Evolutionary conservation across 2,888 invertebrate genomes (phyloP), one percentile per base, ranked within the genome.

Genomic region (Caenorhabditis parvicauda): DNA sequence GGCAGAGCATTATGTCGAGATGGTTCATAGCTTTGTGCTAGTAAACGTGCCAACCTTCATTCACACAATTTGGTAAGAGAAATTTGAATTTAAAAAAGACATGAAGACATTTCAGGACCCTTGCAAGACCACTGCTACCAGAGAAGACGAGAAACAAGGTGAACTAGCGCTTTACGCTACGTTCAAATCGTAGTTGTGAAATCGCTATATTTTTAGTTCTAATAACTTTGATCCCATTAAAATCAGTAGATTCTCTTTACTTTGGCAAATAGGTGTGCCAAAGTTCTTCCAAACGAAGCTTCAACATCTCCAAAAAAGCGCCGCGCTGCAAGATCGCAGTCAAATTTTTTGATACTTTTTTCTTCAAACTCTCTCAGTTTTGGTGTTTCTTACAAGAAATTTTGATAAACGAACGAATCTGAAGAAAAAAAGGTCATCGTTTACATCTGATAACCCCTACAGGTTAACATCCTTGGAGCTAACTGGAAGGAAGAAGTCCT

Each of bases 21-120:
- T 78, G 51, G 64, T 78, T 28, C 75, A 76, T 47, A 67, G 67
- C 12, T 78, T 79, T 50, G 79, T 79, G 17, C 62, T 79, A 5
- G 79, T 79, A 45, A 76, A 73, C 46, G 79, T 73, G 7, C 79
- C 79, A 6, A 51, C 64, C 5, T 79, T 79, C 57, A 79, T 79
- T 43, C 56, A 61, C 24, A 65, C 72, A 1, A 58, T 74, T 21
- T 74, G 74, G 70, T 67, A 29, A 39, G 39, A 51, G 6, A 50
- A 32, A 27, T 4, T 24, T 21, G 3, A 37, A 4, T 0, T 50
- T 24, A 24, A 0, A 17, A 0, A 38, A 37, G 49, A 42, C 19
- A 37, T n/a, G 6, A 43, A 9, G 12, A 2, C 7, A 27, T 59
- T 70, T 17, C 27, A 74, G 74, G 77, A 62, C 67, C 2, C 64